Conservation (phyloP, 2,113 vertebrate genomes). For the Cathartes aura region DNA sequence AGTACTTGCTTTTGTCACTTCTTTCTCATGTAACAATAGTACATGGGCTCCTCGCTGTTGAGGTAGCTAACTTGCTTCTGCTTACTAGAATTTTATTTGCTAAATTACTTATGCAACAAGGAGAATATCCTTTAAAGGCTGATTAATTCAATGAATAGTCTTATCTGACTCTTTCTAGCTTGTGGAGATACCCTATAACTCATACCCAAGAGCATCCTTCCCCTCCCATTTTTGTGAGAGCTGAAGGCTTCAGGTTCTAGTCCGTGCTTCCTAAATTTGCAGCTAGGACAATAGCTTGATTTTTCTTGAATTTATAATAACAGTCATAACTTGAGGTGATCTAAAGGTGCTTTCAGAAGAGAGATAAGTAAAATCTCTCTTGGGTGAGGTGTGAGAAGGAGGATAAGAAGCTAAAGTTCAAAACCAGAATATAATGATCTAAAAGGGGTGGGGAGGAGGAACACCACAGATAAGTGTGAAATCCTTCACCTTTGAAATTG, state of each 20-base stretch:
- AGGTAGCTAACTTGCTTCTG: not conserved
- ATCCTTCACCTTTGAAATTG: not conserved
- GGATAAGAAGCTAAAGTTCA: not conserved
- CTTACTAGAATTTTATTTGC: not conserved
- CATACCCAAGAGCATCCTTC: not conserved
- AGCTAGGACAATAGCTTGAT: not conserved
- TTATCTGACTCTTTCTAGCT: not conserved
- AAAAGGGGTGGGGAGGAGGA: not conserved
- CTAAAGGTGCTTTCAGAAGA: not conserved
- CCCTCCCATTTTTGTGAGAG: not conserved
- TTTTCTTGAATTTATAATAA: not conserved
- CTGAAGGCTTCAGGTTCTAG: not conserved
- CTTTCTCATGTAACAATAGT: not conserved
- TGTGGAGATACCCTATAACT: not conserved
- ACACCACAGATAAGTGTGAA: not conserved
- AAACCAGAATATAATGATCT: not conserved
- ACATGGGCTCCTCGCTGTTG: accelerated
- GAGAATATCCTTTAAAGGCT: not conserved
- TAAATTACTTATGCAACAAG: not conserved
- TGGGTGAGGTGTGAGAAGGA: not conserved
- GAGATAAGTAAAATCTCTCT: not conserved
- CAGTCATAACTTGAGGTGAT: not conserved
- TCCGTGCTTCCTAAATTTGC: not conserved
- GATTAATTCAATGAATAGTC: not conserved
- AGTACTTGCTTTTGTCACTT: not conserved